phyloP scores from a whole-genome alignment of 2,888 invertebrate genomes.

The Cephus spinipes region DNA sequence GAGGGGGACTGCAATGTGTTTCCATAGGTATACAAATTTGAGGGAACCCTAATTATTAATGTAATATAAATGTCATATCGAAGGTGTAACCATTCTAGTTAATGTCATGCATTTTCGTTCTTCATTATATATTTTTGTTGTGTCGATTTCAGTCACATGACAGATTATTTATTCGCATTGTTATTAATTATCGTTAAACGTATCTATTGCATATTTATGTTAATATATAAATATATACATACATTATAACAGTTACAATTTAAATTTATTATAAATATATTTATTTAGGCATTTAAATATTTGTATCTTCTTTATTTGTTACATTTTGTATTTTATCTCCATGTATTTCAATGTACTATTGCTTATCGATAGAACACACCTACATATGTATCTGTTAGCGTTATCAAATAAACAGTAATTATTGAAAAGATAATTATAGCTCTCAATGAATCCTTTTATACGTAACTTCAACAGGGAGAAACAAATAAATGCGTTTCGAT shows the following conservation, averaged over 20 bases:
- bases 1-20: conserved; percentile 15
- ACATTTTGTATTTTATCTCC: conserved; percentile 6
- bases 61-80: not conserved
- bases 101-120: not conserved
- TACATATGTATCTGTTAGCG: conserved; percentile 3
- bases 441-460: not conserved
- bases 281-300: conserved; percentile 1
- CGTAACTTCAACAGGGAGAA: not conserved
- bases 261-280: not conserved
- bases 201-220: not conserved
- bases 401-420: conserved; percentile 7
- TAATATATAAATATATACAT: not conserved
- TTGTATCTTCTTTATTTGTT: conserved; percentile 3
- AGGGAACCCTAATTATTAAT: not conserved
- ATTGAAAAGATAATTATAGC: not conserved
- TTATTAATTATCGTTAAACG: not conserved
- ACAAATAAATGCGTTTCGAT: not conserved
- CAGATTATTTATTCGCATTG: not conserved
- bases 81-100: not conserved
- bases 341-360: not conserved
- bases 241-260: not conserved
- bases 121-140: not conserved
- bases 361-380: not conserved
- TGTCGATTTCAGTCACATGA: not conserved
- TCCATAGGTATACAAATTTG: not conserved